Evolutionary conservation across 2,888 invertebrate species (phyloP).

Genomic region (Leptinotarsa haldemani): DNA sequence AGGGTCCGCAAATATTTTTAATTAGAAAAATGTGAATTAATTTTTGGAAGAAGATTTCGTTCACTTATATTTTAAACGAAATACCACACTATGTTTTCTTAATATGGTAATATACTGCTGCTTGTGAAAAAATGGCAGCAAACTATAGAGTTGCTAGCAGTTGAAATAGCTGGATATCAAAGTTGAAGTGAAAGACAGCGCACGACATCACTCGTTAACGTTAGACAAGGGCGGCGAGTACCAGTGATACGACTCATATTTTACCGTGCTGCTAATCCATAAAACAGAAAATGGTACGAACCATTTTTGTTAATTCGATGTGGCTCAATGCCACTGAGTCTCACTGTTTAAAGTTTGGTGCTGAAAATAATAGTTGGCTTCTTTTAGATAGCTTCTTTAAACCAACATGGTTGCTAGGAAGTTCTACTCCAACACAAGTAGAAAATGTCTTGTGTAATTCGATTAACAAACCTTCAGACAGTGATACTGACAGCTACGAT

Average conservation of each 20-base stretch:
- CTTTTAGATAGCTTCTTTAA: neutral
- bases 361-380: neutral
- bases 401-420: neutral
- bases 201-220: no score
- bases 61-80: no score
- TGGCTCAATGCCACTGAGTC: conserved; percentile 16
- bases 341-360: conserved; percentile 21
- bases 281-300: neutral
- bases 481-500: neutral
- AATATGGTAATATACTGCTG: no score
- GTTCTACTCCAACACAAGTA: neutral
- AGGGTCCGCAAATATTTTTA: no score
- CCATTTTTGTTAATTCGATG: conserved; percentile 22
- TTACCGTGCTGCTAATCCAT: conserved; percentile 34
- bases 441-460: neutral
- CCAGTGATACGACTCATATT: conserved; percentile 28
- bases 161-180: no score
- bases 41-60: no score
- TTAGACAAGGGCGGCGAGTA: no score
- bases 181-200: no score
- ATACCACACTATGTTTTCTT: no score
- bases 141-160: no score
- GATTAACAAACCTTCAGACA: neutral
- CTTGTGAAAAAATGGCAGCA: no score
- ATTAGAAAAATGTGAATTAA: no score